phyloP scores from a whole-genome alignment of 2,113 vertebrate genomes.

The Pseudorectes ferrugineus region DNA sequence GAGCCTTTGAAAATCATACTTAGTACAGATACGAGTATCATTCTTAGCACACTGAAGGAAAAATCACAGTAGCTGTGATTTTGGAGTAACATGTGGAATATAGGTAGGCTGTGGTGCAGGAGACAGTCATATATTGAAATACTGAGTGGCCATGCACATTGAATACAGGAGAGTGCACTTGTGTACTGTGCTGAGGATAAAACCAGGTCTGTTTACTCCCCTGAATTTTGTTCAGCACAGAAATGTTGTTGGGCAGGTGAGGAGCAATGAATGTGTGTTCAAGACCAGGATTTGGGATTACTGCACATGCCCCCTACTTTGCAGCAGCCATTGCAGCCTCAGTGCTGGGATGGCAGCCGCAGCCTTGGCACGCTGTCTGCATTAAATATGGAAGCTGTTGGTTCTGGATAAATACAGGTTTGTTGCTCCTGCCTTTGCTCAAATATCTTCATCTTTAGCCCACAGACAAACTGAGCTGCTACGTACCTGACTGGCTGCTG shows the following conservation, averaged over 20 bases:
- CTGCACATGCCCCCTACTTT: neutral
- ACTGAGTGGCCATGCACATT: neutral
- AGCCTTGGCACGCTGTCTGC: rapidly evolving
- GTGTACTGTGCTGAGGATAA: neutral
- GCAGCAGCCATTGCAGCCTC: neutral
- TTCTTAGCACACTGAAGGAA: neutral
- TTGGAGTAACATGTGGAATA: neutral
- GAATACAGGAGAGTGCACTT: neutral
- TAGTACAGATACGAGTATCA: neutral
- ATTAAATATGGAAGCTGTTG: rapidly evolving
- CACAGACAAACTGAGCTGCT: neutral
- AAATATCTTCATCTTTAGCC: neutral
- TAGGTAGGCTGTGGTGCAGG: neutral
- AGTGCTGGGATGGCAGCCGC: rapidly evolving
- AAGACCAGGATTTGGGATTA: neutral
- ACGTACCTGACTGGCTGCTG: neutral
- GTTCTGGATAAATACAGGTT: neutral
- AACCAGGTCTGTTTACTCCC: neutral
- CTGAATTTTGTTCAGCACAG: neutral
- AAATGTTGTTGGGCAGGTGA: neutral
- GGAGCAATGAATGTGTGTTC: neutral
- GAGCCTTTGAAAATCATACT: slow-evolving; percentile 37
- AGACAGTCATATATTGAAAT: neutral
- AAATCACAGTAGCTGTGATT: neutral
- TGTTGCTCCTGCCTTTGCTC: neutral